A percentile compares a stretch with the other conserved stretches of the same genome.
phyloP scores from a whole-genome alignment of 2,113 vertebrate species.

The Oreochromis niloticus region DNA sequence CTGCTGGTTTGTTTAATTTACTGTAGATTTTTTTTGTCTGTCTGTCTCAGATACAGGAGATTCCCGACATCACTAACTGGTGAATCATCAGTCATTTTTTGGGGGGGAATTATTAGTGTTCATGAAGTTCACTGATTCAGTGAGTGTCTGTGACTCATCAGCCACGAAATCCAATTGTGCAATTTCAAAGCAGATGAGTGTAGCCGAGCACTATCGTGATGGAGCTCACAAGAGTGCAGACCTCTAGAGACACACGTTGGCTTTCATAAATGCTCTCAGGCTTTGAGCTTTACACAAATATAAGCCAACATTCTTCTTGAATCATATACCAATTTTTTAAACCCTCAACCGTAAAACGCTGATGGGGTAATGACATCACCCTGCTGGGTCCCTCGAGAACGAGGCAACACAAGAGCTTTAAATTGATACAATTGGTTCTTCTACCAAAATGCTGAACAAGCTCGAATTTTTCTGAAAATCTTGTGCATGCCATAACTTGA shows the following conservation, averaged over 20 bases:
- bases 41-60: not conserved
- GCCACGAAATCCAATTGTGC: not conserved
- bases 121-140: not conserved
- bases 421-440: not conserved
- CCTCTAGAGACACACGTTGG: rapidly evolving
- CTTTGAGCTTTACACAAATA: not conserved
- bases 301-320: not conserved
- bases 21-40: not conserved
- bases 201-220: not conserved
- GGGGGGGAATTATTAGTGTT: not conserved
- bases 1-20: not conserved
- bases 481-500: not conserved
- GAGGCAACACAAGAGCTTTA: not conserved
- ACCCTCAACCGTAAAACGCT: rapidly evolving
- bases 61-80: not conserved
- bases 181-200: not conserved
- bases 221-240: not conserved
- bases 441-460: rapidly evolving
- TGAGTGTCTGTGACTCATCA: not conserved
- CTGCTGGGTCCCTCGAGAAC: not conserved
- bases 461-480: not conserved
- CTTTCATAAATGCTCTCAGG: not conserved
- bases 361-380: rapidly evolving
- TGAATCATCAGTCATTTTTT: not conserved
- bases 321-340: not conserved